phyloP scores from a whole-genome alignment of 2,113 vertebrate species.

The Galeopterus variegatus region DNA sequence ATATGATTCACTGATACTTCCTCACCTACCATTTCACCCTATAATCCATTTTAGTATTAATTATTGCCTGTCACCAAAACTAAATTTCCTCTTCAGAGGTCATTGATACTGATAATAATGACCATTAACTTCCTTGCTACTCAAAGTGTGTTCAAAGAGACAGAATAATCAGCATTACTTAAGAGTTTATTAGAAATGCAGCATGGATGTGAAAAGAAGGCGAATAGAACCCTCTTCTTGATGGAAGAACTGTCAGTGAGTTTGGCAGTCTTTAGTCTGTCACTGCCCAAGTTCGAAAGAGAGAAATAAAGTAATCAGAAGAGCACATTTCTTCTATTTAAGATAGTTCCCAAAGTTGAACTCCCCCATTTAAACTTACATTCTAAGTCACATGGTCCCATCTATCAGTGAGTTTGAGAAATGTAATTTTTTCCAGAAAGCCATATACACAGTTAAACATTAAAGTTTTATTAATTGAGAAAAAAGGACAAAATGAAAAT shows the following conservation, averaged over 20 bases:
- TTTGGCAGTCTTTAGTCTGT: neutral
- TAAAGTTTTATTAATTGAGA: neutral
- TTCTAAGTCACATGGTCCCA: neutral
- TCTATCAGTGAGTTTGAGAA: neutral
- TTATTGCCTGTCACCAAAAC: neutral
- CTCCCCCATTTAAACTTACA: accelerated
- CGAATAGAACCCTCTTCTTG: neutral
- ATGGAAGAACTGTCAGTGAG: neutral
- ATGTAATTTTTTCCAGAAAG: neutral
- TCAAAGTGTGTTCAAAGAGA: neutral
- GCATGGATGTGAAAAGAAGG: neutral
- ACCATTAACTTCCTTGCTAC: neutral
- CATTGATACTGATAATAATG: neutral
- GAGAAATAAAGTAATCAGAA: neutral
- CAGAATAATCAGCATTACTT: neutral
- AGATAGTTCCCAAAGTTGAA: neutral
- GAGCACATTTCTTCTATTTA: neutral
- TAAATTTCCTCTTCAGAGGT: neutral
- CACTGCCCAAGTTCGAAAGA: neutral
- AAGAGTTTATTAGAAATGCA: neutral
- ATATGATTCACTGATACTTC: neutral
- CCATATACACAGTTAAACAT: neutral
- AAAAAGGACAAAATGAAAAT: neutral
- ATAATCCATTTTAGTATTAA: neutral
- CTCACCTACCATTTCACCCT: neutral